Evolutionary conservation across 92 coral and sea anemone genomes (phyloP), one percentile per base, ranked within the genome.

Genomic region (Meandrina meandrites): DNA sequence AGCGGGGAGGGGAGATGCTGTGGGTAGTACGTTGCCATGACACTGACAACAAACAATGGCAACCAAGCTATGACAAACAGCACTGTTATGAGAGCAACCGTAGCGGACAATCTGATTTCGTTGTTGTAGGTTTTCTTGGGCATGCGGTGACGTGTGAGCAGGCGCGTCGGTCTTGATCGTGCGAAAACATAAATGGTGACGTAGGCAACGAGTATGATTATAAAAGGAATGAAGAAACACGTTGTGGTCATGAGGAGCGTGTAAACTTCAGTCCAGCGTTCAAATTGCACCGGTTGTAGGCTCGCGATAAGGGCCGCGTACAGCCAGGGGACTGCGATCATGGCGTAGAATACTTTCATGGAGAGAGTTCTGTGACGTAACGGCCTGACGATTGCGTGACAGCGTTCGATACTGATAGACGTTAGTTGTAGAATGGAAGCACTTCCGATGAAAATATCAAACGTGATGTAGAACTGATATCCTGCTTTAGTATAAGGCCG

Each of bases 381-480:
- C 16, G 98, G 98, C 60, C 89, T 88, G 31, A 95, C 97, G 71
- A 95, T 92, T 3, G 98, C 96, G 77, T 94, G 94, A 79, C 98
- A 95, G 16, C 98, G 85, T 53, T 95, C 98, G 27, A 94, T 87
- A 30, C 98, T 94, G 56, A 95, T 95, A n/a, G 95, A 88, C 35
- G 98, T 93, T 0, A 95, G 85, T 40, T 92, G 98, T 67, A 95
- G 91, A 64, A 95, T 95, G 28, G 95, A 94, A 15, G 98, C 97
- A 22, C 90, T 91, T 24, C 98, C 98, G 66, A 92, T 90, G 87
- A 95, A 95, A 31, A 95, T 95, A 64, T 95, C 98, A 75, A 91
- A 83, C 12, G 96, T 90, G 32, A 88, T 90, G 78, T 94, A 95
- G 81, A 95, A 95, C 79, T 86, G 87, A 72, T 84, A 89, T 50